These are phyloP conservation scores for Peromyscus eremicus DNA, from an alignment of 2,797 vertebrate genomes.

Conservation along the genomic window DNA sequence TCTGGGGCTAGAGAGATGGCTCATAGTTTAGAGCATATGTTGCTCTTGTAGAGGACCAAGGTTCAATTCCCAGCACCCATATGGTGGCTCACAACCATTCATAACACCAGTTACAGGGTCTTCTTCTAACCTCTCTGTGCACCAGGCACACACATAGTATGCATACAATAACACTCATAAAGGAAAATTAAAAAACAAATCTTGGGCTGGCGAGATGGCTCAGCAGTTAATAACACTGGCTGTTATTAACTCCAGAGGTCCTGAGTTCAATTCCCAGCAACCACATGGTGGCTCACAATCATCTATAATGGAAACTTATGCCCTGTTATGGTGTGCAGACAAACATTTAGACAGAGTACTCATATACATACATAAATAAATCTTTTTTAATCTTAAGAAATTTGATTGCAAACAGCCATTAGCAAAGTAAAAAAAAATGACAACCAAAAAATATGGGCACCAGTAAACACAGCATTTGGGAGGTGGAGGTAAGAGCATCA, in stretches of 20 bases:
- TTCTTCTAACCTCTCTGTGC: neutral
- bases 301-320: too few species aligned
- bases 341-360: too few species aligned
- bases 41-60: neutral
- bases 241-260: too few species aligned
- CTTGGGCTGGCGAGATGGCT: neutral
- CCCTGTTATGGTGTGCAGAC: too few species aligned
- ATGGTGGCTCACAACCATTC: neutral
- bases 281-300: too few species aligned
- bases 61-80: neutral
- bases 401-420: neutral
- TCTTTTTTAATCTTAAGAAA: neutral
- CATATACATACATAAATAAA: too few species aligned
- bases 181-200: neutral
- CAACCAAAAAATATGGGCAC: neutral
- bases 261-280: too few species aligned
- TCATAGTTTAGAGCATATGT: neutral
- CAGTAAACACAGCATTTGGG: neutral
- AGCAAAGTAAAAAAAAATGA: neutral
- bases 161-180: neutral
- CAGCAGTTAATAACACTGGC: too few species aligned
- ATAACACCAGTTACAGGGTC: neutral
- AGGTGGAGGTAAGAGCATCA: neutral
- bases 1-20: neutral
- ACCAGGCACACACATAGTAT: neutral